Conservation (phyloP, 2,113 vertebrate species). For the Planiliza haematocheilus region DNA sequence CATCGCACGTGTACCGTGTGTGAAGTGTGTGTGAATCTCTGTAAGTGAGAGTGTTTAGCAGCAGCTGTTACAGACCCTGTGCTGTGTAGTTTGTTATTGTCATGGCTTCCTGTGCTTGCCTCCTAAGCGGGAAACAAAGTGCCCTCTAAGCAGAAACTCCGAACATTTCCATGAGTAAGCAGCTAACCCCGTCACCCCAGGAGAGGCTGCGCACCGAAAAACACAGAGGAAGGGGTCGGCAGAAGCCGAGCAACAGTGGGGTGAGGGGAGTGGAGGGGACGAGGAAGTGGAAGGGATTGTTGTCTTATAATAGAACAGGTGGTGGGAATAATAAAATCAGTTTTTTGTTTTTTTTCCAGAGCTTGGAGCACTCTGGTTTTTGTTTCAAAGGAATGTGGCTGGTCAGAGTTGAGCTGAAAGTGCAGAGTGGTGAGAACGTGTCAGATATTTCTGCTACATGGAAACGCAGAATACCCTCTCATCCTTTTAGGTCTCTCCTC, state of each 20-base stretch:
- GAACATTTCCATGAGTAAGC: constrained; percentile 81
- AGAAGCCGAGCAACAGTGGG: constrained; percentile 34
- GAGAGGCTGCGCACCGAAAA: constrained; percentile 61
- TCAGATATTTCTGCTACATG: constrained; percentile 20
- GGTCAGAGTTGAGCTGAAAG: constrained; percentile 30
- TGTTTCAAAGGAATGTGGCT: constrained; percentile 12
- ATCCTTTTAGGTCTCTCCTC: constrained; percentile 51
- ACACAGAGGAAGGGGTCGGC: constrained; percentile 52
- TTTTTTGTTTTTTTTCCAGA: constrained; percentile 1
- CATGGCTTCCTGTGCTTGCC: constrained; percentile 70
- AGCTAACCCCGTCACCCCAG: constrained; percentile 67
- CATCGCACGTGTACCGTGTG: neutral
- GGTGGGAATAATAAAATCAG: constrained; percentile 2
- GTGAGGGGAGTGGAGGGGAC: constrained; percentile 11
- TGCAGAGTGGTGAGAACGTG: constrained; percentile 3
- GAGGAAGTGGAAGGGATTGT: constrained; percentile 18
- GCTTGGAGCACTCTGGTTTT: neutral
- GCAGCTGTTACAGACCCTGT: constrained; percentile 46
- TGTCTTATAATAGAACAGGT: constrained; percentile 15
- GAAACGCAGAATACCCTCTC: constrained; percentile 25
- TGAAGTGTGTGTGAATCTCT: neutral
- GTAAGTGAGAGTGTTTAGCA: constrained; percentile 18
- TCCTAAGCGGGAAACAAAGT: constrained; percentile 79
- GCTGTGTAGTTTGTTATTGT: constrained; percentile 71
- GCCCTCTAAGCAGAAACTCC: constrained; percentile 79